These are phyloP conservation scores for Pangasianodon gigas DNA, from an alignment of 2,113 vertebrate species.

Conservation along the genomic window DNA sequence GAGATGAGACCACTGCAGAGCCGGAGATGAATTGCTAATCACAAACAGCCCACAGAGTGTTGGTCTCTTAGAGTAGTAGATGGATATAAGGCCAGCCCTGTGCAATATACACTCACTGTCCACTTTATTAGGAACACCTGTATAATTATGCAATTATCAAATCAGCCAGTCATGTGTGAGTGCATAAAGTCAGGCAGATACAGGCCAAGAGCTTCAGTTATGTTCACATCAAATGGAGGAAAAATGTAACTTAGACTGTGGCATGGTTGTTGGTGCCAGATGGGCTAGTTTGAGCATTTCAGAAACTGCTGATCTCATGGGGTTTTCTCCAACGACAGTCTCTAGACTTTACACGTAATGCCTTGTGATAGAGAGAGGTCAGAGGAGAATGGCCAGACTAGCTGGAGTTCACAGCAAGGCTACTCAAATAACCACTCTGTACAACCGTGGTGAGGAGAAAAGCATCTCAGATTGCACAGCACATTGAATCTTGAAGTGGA, in stretches of 20 bases:
- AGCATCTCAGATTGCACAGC: not conserved
- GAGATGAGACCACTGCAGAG: conserved; percentile 8
- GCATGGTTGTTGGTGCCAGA: too few species aligned
- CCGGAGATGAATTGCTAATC: conserved; percentile 2
- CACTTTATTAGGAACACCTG: not conserved
- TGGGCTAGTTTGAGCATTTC: not conserved
- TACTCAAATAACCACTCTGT: not conserved
- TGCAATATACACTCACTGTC: not conserved
- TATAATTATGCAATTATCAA: not conserved
- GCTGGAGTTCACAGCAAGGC: not conserved
- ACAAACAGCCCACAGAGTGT: not conserved
- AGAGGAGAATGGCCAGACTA: not conserved
- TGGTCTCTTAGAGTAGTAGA: not conserved
- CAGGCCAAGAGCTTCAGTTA: not conserved
- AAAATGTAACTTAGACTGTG: not conserved
- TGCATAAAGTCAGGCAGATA: not conserved
- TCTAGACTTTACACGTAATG: too few species aligned
- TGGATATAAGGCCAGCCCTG: not conserved
- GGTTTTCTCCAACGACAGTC: too few species aligned
- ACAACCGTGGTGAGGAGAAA: not conserved
- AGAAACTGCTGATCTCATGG: too few species aligned
- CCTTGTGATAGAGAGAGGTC: not conserved
- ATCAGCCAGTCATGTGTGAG: not conserved
- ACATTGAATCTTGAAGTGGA: not conserved
- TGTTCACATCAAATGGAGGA: not conserved